Evolutionary conservation across 2,888 invertebrate species (phyloP).

Genomic region (Prenolepis imparis): DNA sequence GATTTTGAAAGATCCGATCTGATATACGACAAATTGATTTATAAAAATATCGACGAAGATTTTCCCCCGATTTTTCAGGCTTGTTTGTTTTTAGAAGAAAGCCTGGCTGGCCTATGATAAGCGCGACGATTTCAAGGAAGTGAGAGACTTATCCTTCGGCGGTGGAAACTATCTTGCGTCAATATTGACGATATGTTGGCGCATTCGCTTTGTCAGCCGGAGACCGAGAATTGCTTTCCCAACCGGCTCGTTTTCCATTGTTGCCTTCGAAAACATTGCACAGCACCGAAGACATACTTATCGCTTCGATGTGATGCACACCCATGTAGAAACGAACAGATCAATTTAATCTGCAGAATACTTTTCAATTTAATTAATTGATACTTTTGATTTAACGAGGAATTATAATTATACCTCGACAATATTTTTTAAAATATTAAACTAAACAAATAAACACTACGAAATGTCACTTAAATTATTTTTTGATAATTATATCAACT

Average conservation of each 20-base stretch:
- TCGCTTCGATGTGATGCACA: background rate
- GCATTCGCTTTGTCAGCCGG: constrained; percentile 37
- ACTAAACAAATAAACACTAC: constrained; percentile 9
- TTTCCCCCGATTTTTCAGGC: background rate
- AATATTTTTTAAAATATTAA: background rate
- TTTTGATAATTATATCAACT: constrained; percentile 20
- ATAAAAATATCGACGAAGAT: background rate
- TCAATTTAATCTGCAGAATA: background rate
- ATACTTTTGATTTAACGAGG: constrained; percentile 11
- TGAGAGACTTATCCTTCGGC: constrained; percentile 48
- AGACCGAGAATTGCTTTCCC: constrained; percentile 32
- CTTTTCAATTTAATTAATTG: constrained; percentile 8
- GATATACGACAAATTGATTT: background rate
- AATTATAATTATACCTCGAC: background rate
- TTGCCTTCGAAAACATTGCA: background rate
- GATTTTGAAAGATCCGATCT: background rate
- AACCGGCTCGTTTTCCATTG: background rate
- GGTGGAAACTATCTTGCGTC: constrained; percentile 65
- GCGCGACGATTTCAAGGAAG: constrained; percentile 41
- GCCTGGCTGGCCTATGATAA: constrained; percentile 40
- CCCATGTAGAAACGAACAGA: background rate
- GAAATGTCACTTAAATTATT: constrained; percentile 12
- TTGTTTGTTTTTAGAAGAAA: constrained; percentile 30
- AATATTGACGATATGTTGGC: constrained; percentile 69
- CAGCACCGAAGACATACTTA: background rate